phyloP scores from a whole-genome alignment of 2,113 vertebrate species.

The Lepus timidus region DNA sequence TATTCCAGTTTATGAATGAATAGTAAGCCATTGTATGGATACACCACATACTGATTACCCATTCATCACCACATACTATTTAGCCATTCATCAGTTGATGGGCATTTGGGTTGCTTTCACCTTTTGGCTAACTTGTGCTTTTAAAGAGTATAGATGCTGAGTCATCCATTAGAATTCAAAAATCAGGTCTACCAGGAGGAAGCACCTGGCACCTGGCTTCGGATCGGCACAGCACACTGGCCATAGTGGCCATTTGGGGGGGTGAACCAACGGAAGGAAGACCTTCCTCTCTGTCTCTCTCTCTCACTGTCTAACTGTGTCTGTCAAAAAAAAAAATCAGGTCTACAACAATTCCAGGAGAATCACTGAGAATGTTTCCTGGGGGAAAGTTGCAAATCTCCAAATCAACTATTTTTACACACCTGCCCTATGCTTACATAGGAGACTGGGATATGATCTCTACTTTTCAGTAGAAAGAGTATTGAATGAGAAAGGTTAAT shows the following conservation, averaged over 20 bases:
- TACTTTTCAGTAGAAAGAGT: not conserved
- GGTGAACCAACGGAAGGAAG: no score
- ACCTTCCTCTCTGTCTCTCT: no score
- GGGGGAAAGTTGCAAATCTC: slow-evolving; percentile 27
- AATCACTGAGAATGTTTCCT: not conserved
- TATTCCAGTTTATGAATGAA: not conserved
- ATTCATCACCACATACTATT: not conserved
- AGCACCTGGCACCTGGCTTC: no score
- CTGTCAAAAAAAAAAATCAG: not conserved
- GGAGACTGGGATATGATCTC: not conserved
- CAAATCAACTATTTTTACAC: slow-evolving; percentile 7
- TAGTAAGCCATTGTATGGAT: not conserved
- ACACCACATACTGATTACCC: not conserved
- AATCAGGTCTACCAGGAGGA: no score
- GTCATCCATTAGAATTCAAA: slow-evolving; percentile 16
- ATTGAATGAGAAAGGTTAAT: not conserved
- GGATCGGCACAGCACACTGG: no score
- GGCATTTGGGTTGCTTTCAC: not conserved
- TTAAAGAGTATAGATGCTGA: not conserved
- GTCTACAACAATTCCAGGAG: not conserved
- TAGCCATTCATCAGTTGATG: not conserved
- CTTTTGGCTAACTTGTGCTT: not conserved
- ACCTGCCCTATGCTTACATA: not conserved
- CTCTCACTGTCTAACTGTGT: no score
- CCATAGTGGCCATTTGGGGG: no score